A percentile compares a stretch with the other conserved stretches of the same genome.
These are phyloP conservation scores for Cebidichthys violaceus DNA, from an alignment of 2,113 vertebrate genomes.

Conservation along the genomic window DNA sequence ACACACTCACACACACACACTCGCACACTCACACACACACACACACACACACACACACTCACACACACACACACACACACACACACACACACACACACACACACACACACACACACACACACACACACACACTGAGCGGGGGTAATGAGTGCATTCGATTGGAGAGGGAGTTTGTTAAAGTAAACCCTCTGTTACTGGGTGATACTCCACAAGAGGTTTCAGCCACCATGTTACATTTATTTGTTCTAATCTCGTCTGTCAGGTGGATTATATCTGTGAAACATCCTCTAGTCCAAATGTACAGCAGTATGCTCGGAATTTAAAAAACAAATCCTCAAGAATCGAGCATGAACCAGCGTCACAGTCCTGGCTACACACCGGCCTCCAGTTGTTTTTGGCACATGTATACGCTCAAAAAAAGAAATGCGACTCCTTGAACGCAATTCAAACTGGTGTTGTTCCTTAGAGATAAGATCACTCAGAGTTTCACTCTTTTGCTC, in stretches of 20 bases:
- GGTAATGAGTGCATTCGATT: not conserved
- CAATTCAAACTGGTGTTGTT: not conserved
- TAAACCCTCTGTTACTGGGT: not conserved
- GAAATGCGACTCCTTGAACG: not conserved
- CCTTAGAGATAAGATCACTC: not conserved
- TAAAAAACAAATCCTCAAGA: too few species aligned
- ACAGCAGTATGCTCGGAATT: not conserved
- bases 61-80: constrained; percentile 51
- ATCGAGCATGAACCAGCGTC: not conserved
- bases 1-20: constrained; percentile 20
- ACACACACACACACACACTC: constrained; percentile 40
- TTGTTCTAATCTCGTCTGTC: not conserved
- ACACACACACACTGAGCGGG: constrained; percentile 31
- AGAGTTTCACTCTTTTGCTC: not conserved
- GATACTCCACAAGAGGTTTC: not conserved
- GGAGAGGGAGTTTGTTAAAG: not conserved
- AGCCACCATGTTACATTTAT: not conserved
- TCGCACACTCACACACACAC: constrained; percentile 48
- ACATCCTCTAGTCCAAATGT: not conserved
- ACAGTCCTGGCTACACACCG: too few species aligned
- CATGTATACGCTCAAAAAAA: not conserved
- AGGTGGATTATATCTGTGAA: not conserved
- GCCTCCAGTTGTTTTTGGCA: too few species aligned
- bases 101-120: constrained; percentile 49
- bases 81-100: too few species aligned